phyloP scores from a whole-genome alignment of 1,140 invertebrate species.

The Neodiprion virginianus region DNA sequence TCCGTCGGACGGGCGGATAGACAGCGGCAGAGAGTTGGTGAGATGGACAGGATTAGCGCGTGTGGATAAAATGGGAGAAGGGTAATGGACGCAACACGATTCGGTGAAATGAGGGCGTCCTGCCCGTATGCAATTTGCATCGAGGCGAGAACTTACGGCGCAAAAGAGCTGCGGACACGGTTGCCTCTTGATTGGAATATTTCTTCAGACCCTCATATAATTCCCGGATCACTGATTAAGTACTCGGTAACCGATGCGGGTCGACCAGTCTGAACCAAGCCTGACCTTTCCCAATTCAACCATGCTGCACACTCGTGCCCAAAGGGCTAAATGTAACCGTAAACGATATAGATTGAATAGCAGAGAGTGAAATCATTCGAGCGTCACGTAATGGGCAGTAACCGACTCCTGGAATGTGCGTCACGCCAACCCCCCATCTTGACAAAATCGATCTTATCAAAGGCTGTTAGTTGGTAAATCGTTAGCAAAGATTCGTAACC shows the following conservation, averaged over 20 bases:
- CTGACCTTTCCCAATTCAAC: neutral
- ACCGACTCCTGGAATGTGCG: no score
- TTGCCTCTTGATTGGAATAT: constrained; percentile 50
- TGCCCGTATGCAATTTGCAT: constrained; percentile 41
- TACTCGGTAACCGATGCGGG: constrained; percentile 5
- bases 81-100: neutral
- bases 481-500: no score
- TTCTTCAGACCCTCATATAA: constrained; percentile 48
- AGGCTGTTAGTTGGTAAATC: no score
- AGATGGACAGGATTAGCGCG: neutral
- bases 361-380: no score
- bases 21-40: no score
- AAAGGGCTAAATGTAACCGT: no score
- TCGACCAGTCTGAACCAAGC: neutral
- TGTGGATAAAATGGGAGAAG: neutral
- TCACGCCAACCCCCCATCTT: no score
- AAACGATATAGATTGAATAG: no score
- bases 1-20: neutral
- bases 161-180: constrained; percentile 8
- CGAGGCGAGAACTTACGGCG: constrained; percentile 24
- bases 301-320: no score
- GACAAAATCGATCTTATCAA: no score
- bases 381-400: no score
- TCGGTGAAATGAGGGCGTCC: constrained; percentile 30
- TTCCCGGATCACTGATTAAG: neutral